Evolutionary conservation across 2,888 invertebrate genomes (phyloP).

Genomic region (Drosophila parthenogenetica): DNA sequence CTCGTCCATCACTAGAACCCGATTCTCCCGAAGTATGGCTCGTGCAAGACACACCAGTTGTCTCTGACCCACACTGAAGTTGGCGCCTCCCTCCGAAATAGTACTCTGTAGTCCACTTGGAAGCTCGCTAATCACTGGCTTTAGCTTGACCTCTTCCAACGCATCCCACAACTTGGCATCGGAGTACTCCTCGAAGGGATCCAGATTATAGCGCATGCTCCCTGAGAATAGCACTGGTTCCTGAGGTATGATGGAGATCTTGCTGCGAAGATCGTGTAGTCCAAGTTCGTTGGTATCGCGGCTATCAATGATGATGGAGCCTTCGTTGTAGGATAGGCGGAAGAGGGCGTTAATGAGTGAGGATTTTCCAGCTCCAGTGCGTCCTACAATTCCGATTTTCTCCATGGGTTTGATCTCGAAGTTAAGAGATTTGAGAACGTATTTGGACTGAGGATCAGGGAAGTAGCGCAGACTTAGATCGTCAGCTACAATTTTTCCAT

Average conservation of each 20-base stretch:
- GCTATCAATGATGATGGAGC: constrained; percentile 92
- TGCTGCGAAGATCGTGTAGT: constrained; percentile 90
- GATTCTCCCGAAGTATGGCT: constrained; percentile 94
- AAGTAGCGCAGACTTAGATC: constrained; percentile 90
- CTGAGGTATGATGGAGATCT: constrained; percentile 93
- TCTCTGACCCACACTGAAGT: constrained; percentile 96
- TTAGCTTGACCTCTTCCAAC: constrained; percentile 90
- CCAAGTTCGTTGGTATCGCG: constrained; percentile 90
- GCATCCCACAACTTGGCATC: constrained; percentile 94
- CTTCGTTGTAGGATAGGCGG: constrained; percentile 91
- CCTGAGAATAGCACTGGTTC: constrained; percentile 95
- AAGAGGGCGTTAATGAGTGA: constrained; percentile 90
- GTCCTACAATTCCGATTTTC: constrained; percentile 90
- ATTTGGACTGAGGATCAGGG: constrained; percentile 87
- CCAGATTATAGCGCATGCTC: constrained; percentile 93
- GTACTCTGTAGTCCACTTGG: constrained; percentile 89
- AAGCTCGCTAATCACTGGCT: constrained; percentile 88
- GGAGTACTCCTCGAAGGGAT: constrained; percentile 93
- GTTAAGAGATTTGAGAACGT: constrained; percentile 90
- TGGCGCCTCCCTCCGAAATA: constrained; percentile 91
- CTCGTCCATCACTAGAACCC: constrained; percentile 94
- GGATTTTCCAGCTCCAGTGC: constrained; percentile 91
- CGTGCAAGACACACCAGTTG: constrained; percentile 96
- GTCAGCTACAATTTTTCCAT: constrained; percentile 89
- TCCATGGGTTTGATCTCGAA: constrained; percentile 88